Conservation (phyloP, 2,113 vertebrate species). For the Nothobranchius furzeri region DNA sequence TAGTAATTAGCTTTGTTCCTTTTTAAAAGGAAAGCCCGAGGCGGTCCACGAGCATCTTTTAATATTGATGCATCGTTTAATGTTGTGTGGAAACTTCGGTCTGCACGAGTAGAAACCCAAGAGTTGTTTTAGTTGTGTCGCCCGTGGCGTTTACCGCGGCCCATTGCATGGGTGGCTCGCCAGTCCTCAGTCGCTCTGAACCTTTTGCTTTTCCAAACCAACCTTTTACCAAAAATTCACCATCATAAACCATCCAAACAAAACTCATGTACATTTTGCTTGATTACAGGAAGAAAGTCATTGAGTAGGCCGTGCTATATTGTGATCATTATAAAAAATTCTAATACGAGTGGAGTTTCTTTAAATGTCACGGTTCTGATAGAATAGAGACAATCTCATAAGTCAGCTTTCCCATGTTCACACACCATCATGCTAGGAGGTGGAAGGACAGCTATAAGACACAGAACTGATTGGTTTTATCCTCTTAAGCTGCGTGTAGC, state of each 20-base stretch:
- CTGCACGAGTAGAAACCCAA: too few relatives aligned
- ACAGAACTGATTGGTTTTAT: slow-evolving; percentile 13
- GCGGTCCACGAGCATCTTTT: too few relatives aligned
- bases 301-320: not conserved
- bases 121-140: too few relatives aligned
- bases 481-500: slow-evolving; percentile 20
- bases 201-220: too few relatives aligned
- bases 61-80: too few relatives aligned
- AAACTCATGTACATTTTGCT: not conserved
- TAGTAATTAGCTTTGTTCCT: too few relatives aligned
- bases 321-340: not conserved
- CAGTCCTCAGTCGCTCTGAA: too few relatives aligned
- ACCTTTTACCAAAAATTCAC: not conserved
- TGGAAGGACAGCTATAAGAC: not conserved
- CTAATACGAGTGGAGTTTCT: not conserved
- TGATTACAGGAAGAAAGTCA: not conserved
- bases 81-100: too few relatives aligned
- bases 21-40: too few relatives aligned
- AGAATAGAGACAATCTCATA: not conserved
- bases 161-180: too few relatives aligned
- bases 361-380: not conserved
- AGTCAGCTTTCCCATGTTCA: not conserved
- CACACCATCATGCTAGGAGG: not conserved
- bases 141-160: too few relatives aligned
- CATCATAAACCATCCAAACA: not conserved